phyloP scores from a whole-genome alignment of 2,113 vertebrate species.

The Silurus meridionalis region DNA sequence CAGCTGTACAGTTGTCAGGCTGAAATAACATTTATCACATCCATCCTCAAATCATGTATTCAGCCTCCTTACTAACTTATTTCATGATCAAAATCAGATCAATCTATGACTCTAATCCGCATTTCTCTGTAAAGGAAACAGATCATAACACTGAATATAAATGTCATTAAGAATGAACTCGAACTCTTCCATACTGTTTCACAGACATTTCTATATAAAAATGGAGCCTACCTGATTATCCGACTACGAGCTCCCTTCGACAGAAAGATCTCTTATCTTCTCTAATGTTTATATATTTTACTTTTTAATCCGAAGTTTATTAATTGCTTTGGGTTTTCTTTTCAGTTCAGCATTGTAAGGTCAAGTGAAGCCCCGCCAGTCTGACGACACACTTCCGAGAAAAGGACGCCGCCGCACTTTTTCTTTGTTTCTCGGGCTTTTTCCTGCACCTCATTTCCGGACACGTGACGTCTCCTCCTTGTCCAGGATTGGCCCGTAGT shows the following conservation, averaged over 20 bases:
- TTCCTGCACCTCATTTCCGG: not conserved
- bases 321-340: not conserved
- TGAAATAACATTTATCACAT: not conserved
- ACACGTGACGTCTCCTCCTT: not conserved
- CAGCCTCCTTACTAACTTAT: not conserved
- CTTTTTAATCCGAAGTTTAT: not conserved
- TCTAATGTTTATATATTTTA: no score
- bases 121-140: not conserved
- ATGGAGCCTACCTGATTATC: not conserved
- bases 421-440: not conserved
- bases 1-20: not conserved
- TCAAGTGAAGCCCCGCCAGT: not conserved
- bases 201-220: not conserved
- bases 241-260: not conserved
- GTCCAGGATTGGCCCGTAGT: not conserved
- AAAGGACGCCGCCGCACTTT: not conserved
- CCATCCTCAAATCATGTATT: not conserved
- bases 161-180: not conserved
- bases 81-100: not conserved
- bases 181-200: not conserved
- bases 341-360: not conserved
- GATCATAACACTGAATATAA: not conserved
- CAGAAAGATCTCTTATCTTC: conserved; percentile 1
- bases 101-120: not conserved
- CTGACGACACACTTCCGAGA: not conserved